Evolutionary conservation across 37 sponge, comb jelly and placozoan genomes (phyloP), one percentile per base, ranked within the genome.

Genomic region (Ephydatia muelleri): DNA sequence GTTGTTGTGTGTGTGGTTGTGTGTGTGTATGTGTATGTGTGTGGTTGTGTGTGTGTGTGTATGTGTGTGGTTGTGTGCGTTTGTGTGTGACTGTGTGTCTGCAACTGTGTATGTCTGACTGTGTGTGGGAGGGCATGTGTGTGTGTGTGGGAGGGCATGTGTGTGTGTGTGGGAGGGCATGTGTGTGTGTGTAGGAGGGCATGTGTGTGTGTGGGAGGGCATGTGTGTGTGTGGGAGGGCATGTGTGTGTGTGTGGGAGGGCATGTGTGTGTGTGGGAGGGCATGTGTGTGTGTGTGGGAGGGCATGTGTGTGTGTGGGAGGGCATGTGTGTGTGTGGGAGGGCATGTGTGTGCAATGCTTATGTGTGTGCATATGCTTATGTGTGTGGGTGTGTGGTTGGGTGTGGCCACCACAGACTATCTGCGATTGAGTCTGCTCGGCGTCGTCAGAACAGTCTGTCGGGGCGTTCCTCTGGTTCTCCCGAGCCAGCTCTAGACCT

Each of bases 391-490:
- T 43, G 4, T 43, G 47, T 43, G 8, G 4, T 43, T 43, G 47
- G 4, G 47, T 43, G 47, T 43, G 47, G 6, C 8, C 6, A 11
- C 6, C 8, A 8, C 16, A 57, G 57, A 21, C 16, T 57, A 11
- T 57, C 57, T 57, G 57, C 57, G 1, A 57, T 57, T 57, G 57
- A 57, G 57, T 57, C 70, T 49, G 77, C 70, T 76, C 31, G 67
- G 39, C 82, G 70, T 3, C 73, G 88, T 1, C 26, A 82, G 31
- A 69, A 32, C 36, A 87, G 88, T 69, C 23, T 87, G 28, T 49
- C 88, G 11, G 82, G 76, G 9, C 75, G 76, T 23, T 48, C 49
- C 28, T 70, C 70, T 16, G 37, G 39, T 39, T 31, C 75, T 0
- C 29, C 86, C 21, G 77, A 76, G 29, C 28, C 34, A 22, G 23